These are phyloP conservation scores for Pseudocheirus occidentalis DNA, from an alignment of 2,797 vertebrate species.

Conservation along the genomic window DNA sequence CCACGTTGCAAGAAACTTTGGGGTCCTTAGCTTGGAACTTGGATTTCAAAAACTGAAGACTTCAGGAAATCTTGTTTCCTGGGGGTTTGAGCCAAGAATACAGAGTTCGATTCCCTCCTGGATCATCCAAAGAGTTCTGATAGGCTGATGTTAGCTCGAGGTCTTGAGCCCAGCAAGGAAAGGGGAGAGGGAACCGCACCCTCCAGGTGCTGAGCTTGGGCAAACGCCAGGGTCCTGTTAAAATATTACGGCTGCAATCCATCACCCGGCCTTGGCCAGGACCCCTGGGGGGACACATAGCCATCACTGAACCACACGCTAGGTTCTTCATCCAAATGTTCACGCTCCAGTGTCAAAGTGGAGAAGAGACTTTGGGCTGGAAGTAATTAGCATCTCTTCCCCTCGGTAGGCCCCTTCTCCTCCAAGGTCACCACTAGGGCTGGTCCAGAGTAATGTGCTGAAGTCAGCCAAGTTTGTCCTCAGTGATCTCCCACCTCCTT, in stretches of 20 bases:
- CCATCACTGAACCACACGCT: neutral
- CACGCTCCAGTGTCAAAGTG: neutral
- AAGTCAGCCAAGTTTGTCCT: neutral
- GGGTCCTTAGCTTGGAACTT: neutral
- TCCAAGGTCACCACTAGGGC: neutral
- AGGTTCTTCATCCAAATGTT: neutral
- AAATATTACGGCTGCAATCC: neutral
- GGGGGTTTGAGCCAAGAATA: neutral
- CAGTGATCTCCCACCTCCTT: neutral
- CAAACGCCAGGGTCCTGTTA: neutral
- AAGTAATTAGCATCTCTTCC: neutral
- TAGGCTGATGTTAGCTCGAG: neutral
- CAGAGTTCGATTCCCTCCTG: neutral
- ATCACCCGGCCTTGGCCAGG: neutral
- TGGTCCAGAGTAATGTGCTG: neutral
- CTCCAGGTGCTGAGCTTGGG: neutral
- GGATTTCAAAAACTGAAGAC: neutral
- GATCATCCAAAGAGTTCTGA: neutral
- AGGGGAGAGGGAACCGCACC: neutral
- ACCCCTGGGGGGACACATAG: neutral
- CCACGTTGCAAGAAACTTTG: neutral
- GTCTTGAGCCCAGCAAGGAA: neutral
- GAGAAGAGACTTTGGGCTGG: slow-evolving; percentile 4
- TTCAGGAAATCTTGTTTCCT: neutral
- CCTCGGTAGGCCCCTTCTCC: neutral